Base-by-base conservation (phyloP, 2,113 vertebrate species). In the Rhadina sibilatrix region DNA sequence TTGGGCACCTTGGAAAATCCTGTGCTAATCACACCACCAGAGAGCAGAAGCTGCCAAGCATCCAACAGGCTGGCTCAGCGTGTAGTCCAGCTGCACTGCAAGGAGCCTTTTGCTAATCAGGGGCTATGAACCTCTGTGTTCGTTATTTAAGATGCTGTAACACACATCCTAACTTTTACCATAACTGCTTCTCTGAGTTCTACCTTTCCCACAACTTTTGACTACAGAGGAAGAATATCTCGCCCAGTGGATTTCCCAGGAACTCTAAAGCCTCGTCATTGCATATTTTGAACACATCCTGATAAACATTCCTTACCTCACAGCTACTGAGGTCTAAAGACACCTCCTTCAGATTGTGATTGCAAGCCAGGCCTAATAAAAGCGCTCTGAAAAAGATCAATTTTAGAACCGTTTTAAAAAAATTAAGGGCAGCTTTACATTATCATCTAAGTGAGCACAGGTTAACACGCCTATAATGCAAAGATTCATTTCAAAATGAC, bases 291-390 rank as follows among this genome's bases (percentile, higher is more conserved):
- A 93, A 85, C 57, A 78, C 23, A 65, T 77, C 83, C 91, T 92
- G 50, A 65, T 77, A 64, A 88, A 50, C 74, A 50, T 59, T 70
- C 74, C 98, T 98, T 98, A 99, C 99, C 99, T 99, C 99, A 96
- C 99, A 99, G 97, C 97, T 99, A 98, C 99, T 99, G 95, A 99
- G 99, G 97, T 99, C 99, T 50, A 99, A 97, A 66, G 99, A 98
- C 64, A 99, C 99, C 22, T 99, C 99, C 95, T 98, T 99, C 93
- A 99, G 89, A 94, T 98, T 99, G 91, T 98, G 98, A 93, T 99
- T 99, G 97, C 99, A 99, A 95, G 99, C 99, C 97, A 99, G 98
- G 88, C 99, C 99, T 61, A 99, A 97, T 68, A 99, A 97, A 78
- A 99, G 98, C 1, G 99, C 99, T 98, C 99, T 99, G 96, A 63